Evolutionary conservation across 2,113 vertebrate species (phyloP), one percentile per base, ranked within the genome.

Genomic region (Osmerus mordax): DNA sequence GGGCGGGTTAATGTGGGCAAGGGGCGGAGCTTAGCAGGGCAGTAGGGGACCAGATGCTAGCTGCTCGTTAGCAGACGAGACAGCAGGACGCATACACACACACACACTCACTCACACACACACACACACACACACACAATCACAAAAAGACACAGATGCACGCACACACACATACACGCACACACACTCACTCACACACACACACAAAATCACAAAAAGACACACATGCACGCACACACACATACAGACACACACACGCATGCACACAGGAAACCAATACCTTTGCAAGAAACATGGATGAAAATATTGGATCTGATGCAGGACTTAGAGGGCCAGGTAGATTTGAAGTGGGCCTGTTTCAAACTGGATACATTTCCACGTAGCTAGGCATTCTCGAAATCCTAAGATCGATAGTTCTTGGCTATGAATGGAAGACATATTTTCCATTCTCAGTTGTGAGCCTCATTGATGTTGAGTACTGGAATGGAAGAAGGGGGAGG

Each of bases 301-400:
- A 89, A 90, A 74, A 85, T 87, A 89, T 84, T 36, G 87, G 87
- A 90, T 72, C 84, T 87, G 82, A 89, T 89, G 88, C 87, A 81
- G 84, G 88, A 86, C 81, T 82, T 63, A 80, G 70, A 58, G 23
- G 74, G 72, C 67, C 52, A 60, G 71, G 78, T 78, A 76, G 73
- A 36, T 47, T 47, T 47, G 41, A 11, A 47, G 41, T 47, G 41
- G 41, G 41, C 0, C 41, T 47, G 41, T 12, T 47, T 47, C 41
- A 47, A 47, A 47, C 41, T 7, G 5, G 2, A 47, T 12, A 47
- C 41, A 47, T 47, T 47, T 47, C 41, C 41, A 47, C 41, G 9
- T 47, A 1, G 41, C 41, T 52, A 15, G 19, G 52, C 19, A 29
- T 65, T 54, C 52, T 11, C 18, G 19, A 3, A 54, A 65, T 14